Base-by-base conservation (phyloP, 1,140 invertebrate species). In the Diorhabda sublineata region DNA sequence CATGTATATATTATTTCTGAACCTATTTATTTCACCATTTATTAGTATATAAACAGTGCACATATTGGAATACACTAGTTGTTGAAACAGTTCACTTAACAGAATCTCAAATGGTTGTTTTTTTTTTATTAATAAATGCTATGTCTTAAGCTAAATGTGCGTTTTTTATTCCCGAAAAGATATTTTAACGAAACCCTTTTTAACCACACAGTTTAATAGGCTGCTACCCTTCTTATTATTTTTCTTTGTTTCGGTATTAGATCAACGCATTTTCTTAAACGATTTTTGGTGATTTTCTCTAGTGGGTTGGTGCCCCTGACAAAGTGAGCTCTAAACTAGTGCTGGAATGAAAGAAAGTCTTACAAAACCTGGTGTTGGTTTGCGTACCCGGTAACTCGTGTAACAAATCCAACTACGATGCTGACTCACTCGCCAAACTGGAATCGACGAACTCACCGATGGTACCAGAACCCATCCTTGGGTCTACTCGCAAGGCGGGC, bases 21-120 rank as follows among this genome's bases (percentile, higher is more conserved):
- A 47, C 63, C 63, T 64, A 64, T 64, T 64, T 64, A 64, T 64
- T 64, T 45, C 52, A 56, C 52, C 26, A 52, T 52, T 52, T 52
- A 52, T 2, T 52, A 52, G 47, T 52, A 52, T 3, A 8, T 52
- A 52, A 52, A 52, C 47, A 52, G 47, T 52, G 47, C 47, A 52
- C 47, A 52, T 52, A 52, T 52, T 52, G 47, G 47, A 52, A 52
- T 52, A 52, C 47, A 52, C 47, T 52, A 52, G 47, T 52, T 52
- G 47, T 52, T 52, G 47, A 52, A 8, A 52, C 47, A 52, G 47
- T 52, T 52, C 47, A 52, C 47, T 6, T 52, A 52, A 52, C 47
- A 52, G 47, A 52, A 52, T 52, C 47, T 52, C 47, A 52, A 52
- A 52, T 8, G 47, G 47, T 52, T 52, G 47, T 52, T 52, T 52